These are phyloP conservation scores for Lordiphosa clarofinis DNA, from an alignment of 1,140 invertebrate genomes.

Conservation along the genomic window DNA sequence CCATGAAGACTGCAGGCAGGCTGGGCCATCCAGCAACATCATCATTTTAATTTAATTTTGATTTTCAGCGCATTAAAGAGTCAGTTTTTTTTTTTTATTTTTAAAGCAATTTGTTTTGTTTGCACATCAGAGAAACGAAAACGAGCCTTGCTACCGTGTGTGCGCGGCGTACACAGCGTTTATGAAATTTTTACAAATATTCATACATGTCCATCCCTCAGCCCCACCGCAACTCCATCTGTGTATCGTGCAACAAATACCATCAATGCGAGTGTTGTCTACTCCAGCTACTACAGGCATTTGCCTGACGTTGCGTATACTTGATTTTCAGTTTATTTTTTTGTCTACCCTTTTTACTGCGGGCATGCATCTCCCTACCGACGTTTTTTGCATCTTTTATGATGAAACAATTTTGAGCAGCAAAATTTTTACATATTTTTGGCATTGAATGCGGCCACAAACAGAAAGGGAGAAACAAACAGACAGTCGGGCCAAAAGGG, in stretches of 20 bases:
- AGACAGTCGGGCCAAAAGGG: background rate
- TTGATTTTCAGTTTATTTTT: conserved; percentile 48
- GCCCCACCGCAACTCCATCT: conserved; percentile 1
- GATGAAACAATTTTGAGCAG: conserved; percentile 42
- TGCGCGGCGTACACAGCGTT: conserved; percentile 17
- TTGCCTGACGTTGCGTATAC: conserved; percentile 61
- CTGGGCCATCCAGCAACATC: conserved; percentile 2
- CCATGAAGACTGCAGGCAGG: conserved; percentile 34
- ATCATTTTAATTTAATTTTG: conserved; percentile 69
- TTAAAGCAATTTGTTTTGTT: conserved; percentile 34
- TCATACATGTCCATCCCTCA: conserved; percentile 33
- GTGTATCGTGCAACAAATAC: background rate
- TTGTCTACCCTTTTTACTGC: conserved; percentile 1
- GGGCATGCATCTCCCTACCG: conserved; percentile 8
- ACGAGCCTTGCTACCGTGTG: too few species aligned
- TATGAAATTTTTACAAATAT: conserved; percentile 56
- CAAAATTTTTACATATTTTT: conserved; percentile 61
- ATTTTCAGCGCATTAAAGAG: conserved; percentile 54
- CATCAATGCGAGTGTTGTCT: conserved; percentile 11
- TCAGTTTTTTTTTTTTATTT: conserved; percentile 1
- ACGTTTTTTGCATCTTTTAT: conserved; percentile 50
- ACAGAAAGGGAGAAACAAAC: conserved; percentile 12
- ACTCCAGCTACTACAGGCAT: conserved; percentile 9
- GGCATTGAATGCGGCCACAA: conserved; percentile 56
- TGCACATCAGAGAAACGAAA: conserved; percentile 8